Base-by-base conservation (phyloP, 2,888 invertebrate genomes). In the Epinotia nisella region DNA sequence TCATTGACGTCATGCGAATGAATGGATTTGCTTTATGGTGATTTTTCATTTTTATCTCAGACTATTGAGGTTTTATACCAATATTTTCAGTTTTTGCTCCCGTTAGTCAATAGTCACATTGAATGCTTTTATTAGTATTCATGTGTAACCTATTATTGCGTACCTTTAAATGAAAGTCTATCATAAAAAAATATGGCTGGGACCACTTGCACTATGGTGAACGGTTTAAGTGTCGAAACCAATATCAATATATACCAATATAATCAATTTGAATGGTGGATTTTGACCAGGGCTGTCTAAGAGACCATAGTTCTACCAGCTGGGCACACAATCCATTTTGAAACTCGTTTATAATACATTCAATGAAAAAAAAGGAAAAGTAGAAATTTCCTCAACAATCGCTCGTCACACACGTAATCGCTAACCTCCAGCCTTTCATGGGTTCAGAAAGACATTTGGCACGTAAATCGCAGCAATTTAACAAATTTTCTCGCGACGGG, bases 391-490 rank as follows among this genome's bases (percentile, higher is more conserved):
- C 55, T 5, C 49, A 45, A 58, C 61, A 45, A 58, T 68, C 58
- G 9, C n/a, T 21, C 29, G 15, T 13, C 64, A 64, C 61, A 58
- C 65, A 49, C 65, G 49, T 66, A 58, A 70, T 49, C 49, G 53
- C 39, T 64, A 68, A 82, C 79, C 77, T 81, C 76, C 79, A 81
- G 82, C 81, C 79, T 82, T 80, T 85, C 77, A 80, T 79, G 77
- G 83, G 84, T 89, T 86, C 79, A 82, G 83, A 91, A 92, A 91
- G 88, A 89, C 90, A 91, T 93, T 91, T 87, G 90, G 88, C 89
- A 90, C 86, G 88, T 89, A 90, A 90, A 92, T 92, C 87, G 91
- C 83, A 76, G 83, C 88, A 88, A 91, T 92, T 91, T 89, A 90
- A 90, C 90, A 90, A 92, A 92, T 91, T 90, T 88, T 84, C 82